These are phyloP conservation scores for Euleptes europaea DNA, from an alignment of 2,113 vertebrate species.

Conservation along the genomic window DNA sequence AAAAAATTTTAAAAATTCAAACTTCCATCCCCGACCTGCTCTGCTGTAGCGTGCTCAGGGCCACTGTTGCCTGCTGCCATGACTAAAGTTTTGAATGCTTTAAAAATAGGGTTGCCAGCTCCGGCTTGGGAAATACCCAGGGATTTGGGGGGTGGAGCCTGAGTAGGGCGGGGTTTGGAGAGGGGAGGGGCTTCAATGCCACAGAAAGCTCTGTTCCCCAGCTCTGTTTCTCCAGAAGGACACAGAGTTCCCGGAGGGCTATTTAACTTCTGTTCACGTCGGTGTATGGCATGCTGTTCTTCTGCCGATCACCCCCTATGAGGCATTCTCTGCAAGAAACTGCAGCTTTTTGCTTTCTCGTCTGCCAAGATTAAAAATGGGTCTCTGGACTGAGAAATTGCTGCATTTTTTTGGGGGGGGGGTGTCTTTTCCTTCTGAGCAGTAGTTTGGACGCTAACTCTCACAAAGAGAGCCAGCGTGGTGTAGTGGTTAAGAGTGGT, in stretches of 20 bases:
- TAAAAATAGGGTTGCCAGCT: too few species aligned
- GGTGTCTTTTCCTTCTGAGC: neutral
- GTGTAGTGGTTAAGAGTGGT: too few species aligned
- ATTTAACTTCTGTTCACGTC: constrained; percentile 7
- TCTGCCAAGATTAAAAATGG: neutral
- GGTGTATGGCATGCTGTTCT: neutral
- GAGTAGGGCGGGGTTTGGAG: too few species aligned
- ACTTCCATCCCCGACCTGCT: too few species aligned
- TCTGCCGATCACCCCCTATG: neutral
- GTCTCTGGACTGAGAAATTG: neutral
- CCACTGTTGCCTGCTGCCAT: too few species aligned
- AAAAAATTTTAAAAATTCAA: too few species aligned
- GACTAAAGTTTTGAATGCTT: too few species aligned
- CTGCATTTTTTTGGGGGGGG: neutral
- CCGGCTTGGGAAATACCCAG: too few species aligned
- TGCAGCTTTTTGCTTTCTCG: neutral
- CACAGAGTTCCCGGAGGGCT: constrained; percentile 12
- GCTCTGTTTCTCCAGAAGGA: neutral
- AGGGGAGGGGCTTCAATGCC: too few species aligned
- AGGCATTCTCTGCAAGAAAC: constrained; percentile 21
- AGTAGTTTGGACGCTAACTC: neutral
- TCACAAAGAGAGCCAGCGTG: too few species aligned
- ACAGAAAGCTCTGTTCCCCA: neutral
- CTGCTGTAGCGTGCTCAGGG: too few species aligned
- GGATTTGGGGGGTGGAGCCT: too few species aligned